Base-by-base conservation (phyloP, 2,113 vertebrate species). In the Dissostichus mawsoni region DNA sequence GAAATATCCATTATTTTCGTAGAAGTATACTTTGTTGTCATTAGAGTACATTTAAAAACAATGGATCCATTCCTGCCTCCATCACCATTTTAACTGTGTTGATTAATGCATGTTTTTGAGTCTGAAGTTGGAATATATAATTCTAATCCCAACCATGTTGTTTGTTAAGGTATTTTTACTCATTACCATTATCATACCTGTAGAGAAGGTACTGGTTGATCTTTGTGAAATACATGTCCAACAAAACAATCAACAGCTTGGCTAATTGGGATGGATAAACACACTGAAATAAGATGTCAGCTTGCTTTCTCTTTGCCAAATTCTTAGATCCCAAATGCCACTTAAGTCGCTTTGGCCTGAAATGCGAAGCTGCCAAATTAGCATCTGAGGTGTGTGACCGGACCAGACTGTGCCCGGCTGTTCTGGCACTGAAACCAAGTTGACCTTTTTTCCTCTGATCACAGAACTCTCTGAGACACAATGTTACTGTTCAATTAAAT, bases 321-420 rank as follows among this genome's bases (percentile, higher is more conserved):
- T 36, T 53, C 44, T 55, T 11, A 17, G 23, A 69, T 75, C 44
- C 52, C 10, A 58, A 8, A 12, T 44, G n/a, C 74, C 25, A 44
- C 57, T 57, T n/a, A 23, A 52, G 48, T 58, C 7, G 17, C 64
- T 17, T 14, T 14, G 17, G 13, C 18, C 44, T 53, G 47, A 80
- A 3, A 51, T 17, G 18, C 53, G 44, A 51, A 14, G 7, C 58
- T 75, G 71, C 58, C 78, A 85, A 73, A 52, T 68, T 20, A 72
- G 12, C 23, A 57, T 10, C 47, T 4, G 3, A 58, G 18, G 33
- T 65, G 17, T 71, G 61, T 41, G 23, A 74, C 76, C 25, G 0
- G 25, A 44, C 50, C 63, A 62, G 63, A 51, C 48, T 68, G 18
- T 23, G 41, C 25, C 41, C 6, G 23, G 67, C 23, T 63, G 16